Base-by-base conservation (phyloP, 2,113 vertebrate species). In the Microtus pennsylvanicus region DNA sequence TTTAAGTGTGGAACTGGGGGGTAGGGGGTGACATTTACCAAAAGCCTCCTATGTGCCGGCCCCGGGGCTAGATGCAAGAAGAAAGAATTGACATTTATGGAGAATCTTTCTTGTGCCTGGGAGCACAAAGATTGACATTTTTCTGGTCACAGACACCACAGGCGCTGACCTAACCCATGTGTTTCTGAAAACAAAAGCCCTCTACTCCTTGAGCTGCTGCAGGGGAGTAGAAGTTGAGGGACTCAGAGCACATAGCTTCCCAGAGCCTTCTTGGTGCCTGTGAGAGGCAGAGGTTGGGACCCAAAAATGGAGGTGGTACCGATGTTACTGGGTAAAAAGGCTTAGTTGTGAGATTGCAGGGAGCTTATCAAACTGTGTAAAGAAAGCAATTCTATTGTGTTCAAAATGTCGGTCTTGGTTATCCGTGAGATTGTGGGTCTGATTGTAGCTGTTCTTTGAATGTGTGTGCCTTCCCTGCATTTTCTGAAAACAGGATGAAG, bases 331-430 rank as follows among this genome's bases (percentile, higher is more conserved):
- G 45, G 16, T 21, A 19, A 47, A 13, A 14, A 47, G 3, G 13
- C 0, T 5, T 2, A 0, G 0, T 63, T 63, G 30, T 55, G 24
- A 75, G 1, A 5, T 17, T 63, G 2, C 3, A 30, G 24, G 45
- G 30, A 67, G 16, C 9, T 22, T 87, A 87, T 72, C 47, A 87
- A 55, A 17, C 65, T 38, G 2, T 22, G 33, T 52, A 72, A 87
- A 47, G 85, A 87, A 87, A n/a, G 30, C 82, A 50, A 69, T 35
- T 65, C 82, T 52, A 52, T 47, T 22, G 82, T 86, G 28, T 47
- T 47, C 28, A 21, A 47, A 86, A 5, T 45, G 50, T 21, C 28
- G 67, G 65, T 2, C 16, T 11, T 74, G 28, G 3, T 72, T 85
- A 35, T 70, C 28, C 12, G 21, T 63, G 35, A 58, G 30, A n/a